Conservation (phyloP, 2,888 invertebrate genomes). For the Agrochola litura region DNA sequence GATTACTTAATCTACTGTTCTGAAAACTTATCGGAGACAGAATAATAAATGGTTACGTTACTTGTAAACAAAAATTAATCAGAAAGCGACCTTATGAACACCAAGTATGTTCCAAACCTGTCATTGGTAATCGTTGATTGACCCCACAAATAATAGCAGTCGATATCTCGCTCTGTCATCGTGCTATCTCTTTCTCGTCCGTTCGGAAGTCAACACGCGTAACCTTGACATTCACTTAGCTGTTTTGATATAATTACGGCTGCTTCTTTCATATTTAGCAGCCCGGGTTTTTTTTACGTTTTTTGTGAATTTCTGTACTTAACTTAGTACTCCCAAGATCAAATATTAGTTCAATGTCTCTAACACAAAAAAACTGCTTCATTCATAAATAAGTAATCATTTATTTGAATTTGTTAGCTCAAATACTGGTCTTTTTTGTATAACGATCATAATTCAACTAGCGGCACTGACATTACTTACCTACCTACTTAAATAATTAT, state of each 20-base stretch:
- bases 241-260: not conserved
- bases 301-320: not conserved
- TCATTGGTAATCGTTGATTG: not conserved
- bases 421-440: no score
- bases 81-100: constrained; percentile 4
- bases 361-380: no score
- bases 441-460: no score
- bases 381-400: no score
- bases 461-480: no score
- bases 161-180: not conserved
- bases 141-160: not conserved
- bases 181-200: constrained; percentile 9
- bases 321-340: constrained; percentile 17
- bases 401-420: no score
- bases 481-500: no score
- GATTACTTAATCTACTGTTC: not conserved
- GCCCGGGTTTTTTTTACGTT: not conserved
- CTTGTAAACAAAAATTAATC: not conserved
- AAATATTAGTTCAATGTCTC: constrained; percentile 41
- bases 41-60: not conserved
- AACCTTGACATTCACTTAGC: constrained; percentile 22
- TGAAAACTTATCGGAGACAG: not conserved
- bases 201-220: not conserved
- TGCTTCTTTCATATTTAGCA: not conserved
- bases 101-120: not conserved